Percentiles rank a stretch among this genome's conserved stretches.
Evolutionary conservation across 2,113 vertebrate genomes (phyloP).

Genomic region (Siniperca knerii): DNA sequence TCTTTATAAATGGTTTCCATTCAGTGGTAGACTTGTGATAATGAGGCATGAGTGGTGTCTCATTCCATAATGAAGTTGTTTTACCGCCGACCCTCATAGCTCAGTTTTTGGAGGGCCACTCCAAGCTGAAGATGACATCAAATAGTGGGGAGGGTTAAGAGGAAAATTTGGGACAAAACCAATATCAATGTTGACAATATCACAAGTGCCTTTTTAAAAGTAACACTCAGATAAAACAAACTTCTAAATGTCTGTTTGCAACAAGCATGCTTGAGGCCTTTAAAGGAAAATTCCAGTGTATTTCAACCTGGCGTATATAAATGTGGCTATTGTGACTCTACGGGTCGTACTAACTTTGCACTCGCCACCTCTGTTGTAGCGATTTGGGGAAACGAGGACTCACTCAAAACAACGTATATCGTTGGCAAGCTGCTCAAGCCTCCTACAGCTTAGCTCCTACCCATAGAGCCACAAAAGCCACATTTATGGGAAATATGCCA

Average conservation of each 20-base stretch:
- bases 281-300: too few species aligned
- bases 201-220: neutral
- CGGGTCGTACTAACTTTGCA: too few species aligned
- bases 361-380: too few species aligned
- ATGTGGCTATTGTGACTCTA: too few species aligned
- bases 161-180: neutral
- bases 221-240: neutral
- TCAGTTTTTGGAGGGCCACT: neutral
- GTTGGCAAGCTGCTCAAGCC: too few species aligned
- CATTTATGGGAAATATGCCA: too few species aligned
- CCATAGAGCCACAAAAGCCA: too few species aligned
- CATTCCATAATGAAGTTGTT: neutral
- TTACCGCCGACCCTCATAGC: neutral
- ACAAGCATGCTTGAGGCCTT: neutral
- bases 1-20: neutral
- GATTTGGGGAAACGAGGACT: too few species aligned
- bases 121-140: neutral
- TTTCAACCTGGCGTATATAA: too few species aligned
- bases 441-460: too few species aligned
- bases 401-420: too few species aligned
- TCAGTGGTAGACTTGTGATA: neutral
- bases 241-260: neutral
- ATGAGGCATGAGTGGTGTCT: neutral
- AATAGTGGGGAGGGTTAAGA: neutral
- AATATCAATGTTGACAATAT: too few species aligned